phyloP scores from a whole-genome alignment of 2,113 vertebrate species.

The Prinia subflava region DNA sequence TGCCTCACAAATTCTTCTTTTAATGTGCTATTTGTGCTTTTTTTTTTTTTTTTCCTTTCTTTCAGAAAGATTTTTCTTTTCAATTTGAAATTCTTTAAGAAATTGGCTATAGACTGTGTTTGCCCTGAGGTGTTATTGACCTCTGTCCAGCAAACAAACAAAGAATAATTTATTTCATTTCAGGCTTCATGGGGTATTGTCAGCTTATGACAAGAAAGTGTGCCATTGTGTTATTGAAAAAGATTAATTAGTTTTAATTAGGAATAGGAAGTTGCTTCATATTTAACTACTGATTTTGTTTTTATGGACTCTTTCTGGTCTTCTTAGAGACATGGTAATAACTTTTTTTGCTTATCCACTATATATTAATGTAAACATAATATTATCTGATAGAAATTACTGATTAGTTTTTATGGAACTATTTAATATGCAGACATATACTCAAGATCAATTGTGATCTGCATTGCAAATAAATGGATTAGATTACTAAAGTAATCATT shows the following conservation, averaged over 20 bases:
- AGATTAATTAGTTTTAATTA: slow-evolving; percentile 10
- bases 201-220: not conserved
- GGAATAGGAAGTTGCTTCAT: not conserved
- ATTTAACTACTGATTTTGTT: not conserved
- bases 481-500: not conserved
- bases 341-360: not conserved
- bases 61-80: not conserved
- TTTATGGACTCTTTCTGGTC: not conserved
- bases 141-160: not conserved
- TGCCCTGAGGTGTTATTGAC: not conserved
- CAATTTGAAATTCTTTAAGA: not conserved
- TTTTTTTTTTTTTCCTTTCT: not conserved
- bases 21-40: not conserved
- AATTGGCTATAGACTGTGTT: not conserved
- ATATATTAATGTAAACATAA: not conserved
- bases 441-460: not conserved
- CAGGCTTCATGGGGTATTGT: not conserved
- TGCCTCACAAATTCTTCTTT: not conserved
- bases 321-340: not conserved
- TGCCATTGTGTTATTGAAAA: not conserved
- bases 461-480: not conserved
- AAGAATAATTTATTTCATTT: slow-evolving; percentile 2
- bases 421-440: not conserved
- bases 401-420: not conserved
- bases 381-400: not conserved